These are phyloP conservation scores for Dryadula phaetusa DNA, from an alignment of 2,888 invertebrate species.

Conservation along the genomic window DNA sequence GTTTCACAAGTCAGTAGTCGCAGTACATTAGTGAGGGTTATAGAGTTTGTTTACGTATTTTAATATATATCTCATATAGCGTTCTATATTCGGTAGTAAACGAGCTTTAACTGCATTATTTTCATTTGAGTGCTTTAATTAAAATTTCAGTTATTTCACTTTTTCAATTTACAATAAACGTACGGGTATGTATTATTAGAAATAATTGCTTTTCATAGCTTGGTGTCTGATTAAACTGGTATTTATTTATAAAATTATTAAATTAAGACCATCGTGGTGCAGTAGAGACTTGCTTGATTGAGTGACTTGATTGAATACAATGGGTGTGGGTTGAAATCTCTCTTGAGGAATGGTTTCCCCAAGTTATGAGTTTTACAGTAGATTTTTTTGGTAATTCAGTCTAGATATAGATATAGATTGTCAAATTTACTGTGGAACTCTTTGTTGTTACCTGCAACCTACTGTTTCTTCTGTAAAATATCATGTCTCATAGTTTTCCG, in stretches of 20 bases:
- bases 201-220: slow-evolving; percentile 12
- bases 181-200: slow-evolving; percentile 19
- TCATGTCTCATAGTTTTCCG: no score
- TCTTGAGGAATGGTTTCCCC: not conserved
- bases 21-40: no score
- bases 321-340: not conserved
- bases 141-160: slow-evolving; percentile 26
- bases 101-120: slow-evolving; percentile 22
- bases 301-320: not conserved
- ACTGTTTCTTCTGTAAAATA: no score
- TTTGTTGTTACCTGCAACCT: no score
- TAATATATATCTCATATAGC: not conserved
- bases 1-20: no score
- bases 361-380: no score
- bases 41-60: no score
- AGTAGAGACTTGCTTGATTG: not conserved
- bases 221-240: not conserved
- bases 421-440: no score
- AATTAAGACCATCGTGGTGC: not conserved
- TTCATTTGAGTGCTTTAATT: slow-evolving; percentile 31
- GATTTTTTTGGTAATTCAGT: no score
- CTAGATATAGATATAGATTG: no score
- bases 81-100: not conserved
- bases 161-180: slow-evolving; percentile 17
- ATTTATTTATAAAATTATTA: not conserved